Conservation (phyloP, 37 sponge, comb jelly and placozoan genomes). For the Spongilla lacustris region DNA sequence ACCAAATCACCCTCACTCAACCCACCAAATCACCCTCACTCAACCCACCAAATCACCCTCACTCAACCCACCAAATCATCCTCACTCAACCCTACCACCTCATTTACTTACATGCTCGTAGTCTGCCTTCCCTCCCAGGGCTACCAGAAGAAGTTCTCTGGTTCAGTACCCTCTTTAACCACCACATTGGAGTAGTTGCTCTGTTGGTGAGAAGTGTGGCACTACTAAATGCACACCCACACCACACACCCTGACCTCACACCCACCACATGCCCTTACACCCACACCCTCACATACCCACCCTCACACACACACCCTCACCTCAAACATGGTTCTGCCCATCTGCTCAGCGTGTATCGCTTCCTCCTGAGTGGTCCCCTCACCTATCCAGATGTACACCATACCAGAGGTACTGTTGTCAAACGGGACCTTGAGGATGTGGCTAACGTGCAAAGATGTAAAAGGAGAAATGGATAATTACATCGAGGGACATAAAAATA, state of each 20-base stretch:
- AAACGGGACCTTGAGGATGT: constrained; percentile 93
- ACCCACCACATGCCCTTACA: background rate
- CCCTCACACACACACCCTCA: constrained; percentile 22
- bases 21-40: no score
- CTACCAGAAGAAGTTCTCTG: constrained; percentile 98
- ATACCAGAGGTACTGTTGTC: constrained; percentile 81
- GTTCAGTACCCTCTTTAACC: constrained; percentile 83
- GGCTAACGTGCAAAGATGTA: constrained; percentile 31
- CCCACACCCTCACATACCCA: constrained; percentile 5
- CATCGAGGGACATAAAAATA: background rate
- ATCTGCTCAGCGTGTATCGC: constrained; percentile 91
- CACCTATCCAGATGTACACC: constrained; percentile 96
- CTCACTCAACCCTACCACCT: constrained; percentile 10
- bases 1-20: background rate
- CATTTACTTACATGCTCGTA: constrained; percentile 44
- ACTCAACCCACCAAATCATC: background rate
- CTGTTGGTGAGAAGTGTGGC: constrained; percentile 36
- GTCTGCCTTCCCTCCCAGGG: constrained; percentile 74
- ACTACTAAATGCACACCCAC: background rate
- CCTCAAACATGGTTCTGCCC: constrained; percentile 85
- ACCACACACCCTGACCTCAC: background rate
- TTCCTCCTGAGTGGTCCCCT: constrained; percentile 79
- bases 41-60: background rate
- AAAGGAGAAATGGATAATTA: background rate
- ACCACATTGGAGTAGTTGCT: constrained; percentile 82